Evolutionary conservation across 2,113 vertebrate genomes (phyloP).

Genomic region (Morone chrysops): DNA sequence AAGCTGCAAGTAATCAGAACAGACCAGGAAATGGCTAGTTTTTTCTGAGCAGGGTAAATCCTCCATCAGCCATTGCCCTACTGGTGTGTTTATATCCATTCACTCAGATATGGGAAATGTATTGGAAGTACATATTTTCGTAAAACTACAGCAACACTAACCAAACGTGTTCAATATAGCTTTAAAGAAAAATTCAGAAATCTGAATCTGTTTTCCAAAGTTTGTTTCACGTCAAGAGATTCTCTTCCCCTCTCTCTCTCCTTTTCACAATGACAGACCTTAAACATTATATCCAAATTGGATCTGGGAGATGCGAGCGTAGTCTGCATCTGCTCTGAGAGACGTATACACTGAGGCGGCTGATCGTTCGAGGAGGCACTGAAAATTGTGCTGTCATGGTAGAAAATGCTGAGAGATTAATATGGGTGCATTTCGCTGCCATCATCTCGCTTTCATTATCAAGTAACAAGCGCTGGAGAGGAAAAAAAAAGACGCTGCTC

Average conservation of each 20-base stretch:
- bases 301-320: constrained; percentile 51
- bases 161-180: background rate
- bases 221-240: constrained; percentile 39
- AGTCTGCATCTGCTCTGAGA: constrained; percentile 64
- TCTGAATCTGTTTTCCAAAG: constrained; percentile 35
- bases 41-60: constrained; percentile 20
- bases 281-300: constrained; percentile 71
- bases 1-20: constrained; percentile 51
- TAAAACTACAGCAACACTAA: background rate
- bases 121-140: background rate
- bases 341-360: constrained; percentile 59
- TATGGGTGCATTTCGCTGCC: constrained; percentile 62
- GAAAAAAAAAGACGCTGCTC: constrained; percentile 45
- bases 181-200: constrained; percentile 34
- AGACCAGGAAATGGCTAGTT: constrained; percentile 27
- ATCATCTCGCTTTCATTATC: constrained; percentile 80
- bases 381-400: constrained; percentile 77
- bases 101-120: background rate
- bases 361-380: constrained; percentile 57
- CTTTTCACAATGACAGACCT: constrained; percentile 61
- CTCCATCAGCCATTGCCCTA: constrained; percentile 25
- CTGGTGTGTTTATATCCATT: background rate
- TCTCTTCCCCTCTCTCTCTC: background rate
- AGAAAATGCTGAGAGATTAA: constrained; percentile 76
- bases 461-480: constrained; percentile 61